A percentile compares a stretch with the other conserved stretches of the same genome.
Evolutionary conservation across 1,140 invertebrate species (phyloP).

Genomic region (Trigoniulus corallinus): DNA sequence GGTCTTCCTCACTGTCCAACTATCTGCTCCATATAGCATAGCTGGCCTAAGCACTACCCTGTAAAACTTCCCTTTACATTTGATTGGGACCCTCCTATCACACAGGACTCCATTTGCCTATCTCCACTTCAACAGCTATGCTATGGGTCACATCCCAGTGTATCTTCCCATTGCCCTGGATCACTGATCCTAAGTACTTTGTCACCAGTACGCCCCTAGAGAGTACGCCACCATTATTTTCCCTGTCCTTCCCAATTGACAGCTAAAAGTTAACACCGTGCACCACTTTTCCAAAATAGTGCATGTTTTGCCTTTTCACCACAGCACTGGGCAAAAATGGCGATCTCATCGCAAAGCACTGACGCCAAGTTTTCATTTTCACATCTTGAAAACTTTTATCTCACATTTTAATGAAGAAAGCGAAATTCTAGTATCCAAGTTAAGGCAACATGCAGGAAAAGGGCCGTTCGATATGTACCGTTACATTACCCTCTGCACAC

Average conservation of each 20-base stretch:
- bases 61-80: too few species aligned
- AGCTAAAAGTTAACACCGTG: not conserved
- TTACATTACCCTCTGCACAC: constrained; percentile 32
- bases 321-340: constrained; percentile 45
- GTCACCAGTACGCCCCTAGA: too few species aligned
- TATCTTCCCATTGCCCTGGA: not conserved
- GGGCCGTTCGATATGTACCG: constrained; percentile 30
- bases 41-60: too few species aligned
- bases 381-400: constrained; percentile 68
- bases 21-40: too few species aligned
- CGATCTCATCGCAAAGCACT: constrained; percentile 62
- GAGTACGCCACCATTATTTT: too few species aligned
- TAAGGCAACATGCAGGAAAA: constrained; percentile 32
- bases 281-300: not conserved
- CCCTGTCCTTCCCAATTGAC: too few species aligned
- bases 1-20: too few species aligned
- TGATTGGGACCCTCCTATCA: too few species aligned
- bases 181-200: too few species aligned
- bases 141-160: not conserved
- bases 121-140: too few species aligned
- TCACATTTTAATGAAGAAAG: constrained; percentile 63
- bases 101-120: too few species aligned
- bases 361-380: constrained; percentile 80
- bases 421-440: constrained; percentile 36
- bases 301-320: not conserved